phyloP scores from a whole-genome alignment of 2,113 vertebrate species.

The Ammodytes marinus region DNA sequence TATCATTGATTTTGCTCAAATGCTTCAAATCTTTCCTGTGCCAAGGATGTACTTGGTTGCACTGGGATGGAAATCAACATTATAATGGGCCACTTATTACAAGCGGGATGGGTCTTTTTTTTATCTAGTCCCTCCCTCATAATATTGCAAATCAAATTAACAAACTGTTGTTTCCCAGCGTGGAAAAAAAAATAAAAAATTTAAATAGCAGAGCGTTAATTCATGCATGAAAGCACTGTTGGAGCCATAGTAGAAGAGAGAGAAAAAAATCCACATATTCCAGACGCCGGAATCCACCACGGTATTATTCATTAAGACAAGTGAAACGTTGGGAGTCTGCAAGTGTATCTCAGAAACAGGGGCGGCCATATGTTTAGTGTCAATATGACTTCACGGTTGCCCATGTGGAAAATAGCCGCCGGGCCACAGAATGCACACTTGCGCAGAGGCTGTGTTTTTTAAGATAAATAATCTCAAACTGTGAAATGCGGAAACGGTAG shows the following conservation, averaged over 20 bases:
- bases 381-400: constrained; percentile 88
- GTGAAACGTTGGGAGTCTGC: constrained; percentile 83
- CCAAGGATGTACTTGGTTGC: constrained; percentile 50
- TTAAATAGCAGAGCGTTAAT: constrained; percentile 76
- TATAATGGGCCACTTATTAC: constrained; percentile 66
- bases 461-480: constrained; percentile 84
- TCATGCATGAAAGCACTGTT: constrained; percentile 81
- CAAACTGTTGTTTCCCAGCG: constrained; percentile 68
- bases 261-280: constrained; percentile 73
- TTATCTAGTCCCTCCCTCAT: constrained; percentile 54
- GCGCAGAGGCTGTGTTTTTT: constrained; percentile 73
- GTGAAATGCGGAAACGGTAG: constrained; percentile 70
- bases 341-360: constrained; percentile 83
- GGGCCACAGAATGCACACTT: constrained; percentile 78
- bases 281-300: constrained; percentile 81
- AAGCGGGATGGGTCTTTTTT: constrained; percentile 50
- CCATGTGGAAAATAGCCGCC: constrained; percentile 87
- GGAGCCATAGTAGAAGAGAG: constrained; percentile 58
- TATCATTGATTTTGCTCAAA: constrained; percentile 74
- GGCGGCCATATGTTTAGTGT: constrained; percentile 88
- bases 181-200: constrained; percentile 63
- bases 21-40: constrained; percentile 61
- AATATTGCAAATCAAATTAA: constrained; percentile 77
- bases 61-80: constrained; percentile 67
- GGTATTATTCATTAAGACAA: constrained; percentile 88